These are phyloP conservation scores for Melanotaenia parkinsoni DNA, from an alignment of 2,797 vertebrate species.

Conservation along the genomic window DNA sequence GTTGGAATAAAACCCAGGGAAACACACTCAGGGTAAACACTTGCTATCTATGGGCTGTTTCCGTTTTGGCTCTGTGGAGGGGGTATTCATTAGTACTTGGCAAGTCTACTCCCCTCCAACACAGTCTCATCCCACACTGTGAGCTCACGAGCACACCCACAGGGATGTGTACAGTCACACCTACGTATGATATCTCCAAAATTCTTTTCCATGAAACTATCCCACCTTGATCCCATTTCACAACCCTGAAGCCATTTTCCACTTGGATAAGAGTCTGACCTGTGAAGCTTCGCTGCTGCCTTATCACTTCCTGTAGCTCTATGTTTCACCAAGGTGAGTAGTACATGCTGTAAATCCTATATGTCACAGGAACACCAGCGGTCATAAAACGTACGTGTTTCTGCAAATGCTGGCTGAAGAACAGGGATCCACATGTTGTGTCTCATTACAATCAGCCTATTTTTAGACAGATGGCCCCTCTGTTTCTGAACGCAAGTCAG, in stretches of 20 bases:
- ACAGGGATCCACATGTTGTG: constrained; percentile 53
- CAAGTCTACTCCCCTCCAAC: constrained; percentile 34
- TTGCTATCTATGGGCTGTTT: constrained; percentile 65
- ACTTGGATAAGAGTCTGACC: constrained; percentile 28
- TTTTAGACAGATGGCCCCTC: constrained; percentile 42
- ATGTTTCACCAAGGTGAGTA: constrained; percentile 42
- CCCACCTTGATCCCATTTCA: constrained; percentile 40
- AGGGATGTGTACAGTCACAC: constrained; percentile 60
- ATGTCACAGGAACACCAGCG: constrained; percentile 20
- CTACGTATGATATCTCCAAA: constrained; percentile 53
- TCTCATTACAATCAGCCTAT: constrained; percentile 40
- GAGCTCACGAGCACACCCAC: constrained; percentile 56
- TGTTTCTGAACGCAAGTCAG: constrained; percentile 43
- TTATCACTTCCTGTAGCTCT: constrained; percentile 39
- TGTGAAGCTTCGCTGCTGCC: constrained; percentile 16
- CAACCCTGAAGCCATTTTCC: constrained; percentile 49
- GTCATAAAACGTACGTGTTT: constrained; percentile 29
- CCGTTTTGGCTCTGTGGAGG: constrained; percentile 50
- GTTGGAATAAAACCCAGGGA: constrained; percentile 15
- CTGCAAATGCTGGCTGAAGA: constrained; percentile 22
- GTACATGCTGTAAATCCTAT: constrained; percentile 38
- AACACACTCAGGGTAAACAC: constrained; percentile 51
- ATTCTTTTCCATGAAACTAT: constrained; percentile 44
- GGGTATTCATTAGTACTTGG: constrained; percentile 54
- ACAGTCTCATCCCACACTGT: constrained; percentile 61